These are phyloP conservation scores for Drosophila paranaensis DNA, from an alignment of 2,888 invertebrate species.

Conservation along the genomic window DNA sequence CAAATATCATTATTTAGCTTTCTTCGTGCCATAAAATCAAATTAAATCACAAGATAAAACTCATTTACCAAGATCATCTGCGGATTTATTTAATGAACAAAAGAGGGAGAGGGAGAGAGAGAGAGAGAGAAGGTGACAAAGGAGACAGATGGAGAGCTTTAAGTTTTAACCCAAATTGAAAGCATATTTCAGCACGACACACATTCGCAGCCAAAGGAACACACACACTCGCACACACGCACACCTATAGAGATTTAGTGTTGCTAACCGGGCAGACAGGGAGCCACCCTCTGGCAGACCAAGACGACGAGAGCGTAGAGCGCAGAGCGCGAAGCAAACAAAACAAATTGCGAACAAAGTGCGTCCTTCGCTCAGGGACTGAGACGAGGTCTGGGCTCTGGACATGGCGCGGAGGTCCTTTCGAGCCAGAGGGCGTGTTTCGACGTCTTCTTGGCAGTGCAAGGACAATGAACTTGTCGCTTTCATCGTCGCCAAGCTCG, in stretches of 20 bases:
- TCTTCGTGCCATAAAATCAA: neutral
- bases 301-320: constrained; percentile 34
- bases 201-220: constrained; percentile 58
- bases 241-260: constrained; percentile 34
- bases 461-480: constrained; percentile 82
- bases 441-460: constrained; percentile 50
- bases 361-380: constrained; percentile 64
- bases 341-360: constrained; percentile 81
- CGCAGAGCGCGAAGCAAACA: constrained; percentile 66
- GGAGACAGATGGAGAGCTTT: constrained; percentile 43
- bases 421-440: constrained; percentile 63
- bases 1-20: neutral
- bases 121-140: constrained; percentile 7
- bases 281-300: constrained; percentile 36
- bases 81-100: constrained; percentile 25
- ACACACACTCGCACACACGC: constrained; percentile 7
- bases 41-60: constrained; percentile 18
- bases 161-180: constrained; percentile 74
- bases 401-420: constrained; percentile 17
- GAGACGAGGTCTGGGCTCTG: constrained; percentile 28
- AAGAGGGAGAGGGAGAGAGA: neutral
- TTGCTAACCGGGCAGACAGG: constrained; percentile 45
- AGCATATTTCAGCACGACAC: constrained; percentile 60
- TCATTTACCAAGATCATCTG: constrained; percentile 17
- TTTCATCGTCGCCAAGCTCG: constrained; percentile 72